Conservation (phyloP, 2,797 vertebrate species). For the Pangasius sanitwongsei region DNA sequence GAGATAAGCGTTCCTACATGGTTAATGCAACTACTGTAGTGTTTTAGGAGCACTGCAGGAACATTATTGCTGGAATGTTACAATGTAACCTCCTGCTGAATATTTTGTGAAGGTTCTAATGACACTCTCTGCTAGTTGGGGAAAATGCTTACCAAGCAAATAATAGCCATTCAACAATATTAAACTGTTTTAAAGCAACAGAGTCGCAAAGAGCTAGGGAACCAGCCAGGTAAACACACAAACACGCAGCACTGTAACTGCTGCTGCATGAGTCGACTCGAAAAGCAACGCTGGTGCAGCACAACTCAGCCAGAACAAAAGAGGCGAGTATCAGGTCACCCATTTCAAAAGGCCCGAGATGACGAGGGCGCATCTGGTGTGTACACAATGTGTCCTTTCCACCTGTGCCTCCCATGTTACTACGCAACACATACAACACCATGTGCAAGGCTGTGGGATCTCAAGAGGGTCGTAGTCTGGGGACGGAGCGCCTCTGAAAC, state of each 20-base stretch:
- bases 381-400: constrained; percentile 24
- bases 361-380: constrained; percentile 24
- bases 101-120: background rate
- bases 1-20: background rate
- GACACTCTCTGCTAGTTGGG: background rate
- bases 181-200: background rate
- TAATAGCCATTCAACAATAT: background rate
- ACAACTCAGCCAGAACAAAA: background rate
- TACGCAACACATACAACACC: constrained; percentile 27
- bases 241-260: background rate
- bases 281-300: background rate
- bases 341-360: constrained; percentile 1
- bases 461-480: constrained; percentile 5
- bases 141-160: background rate
- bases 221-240: background rate
- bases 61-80: background rate
- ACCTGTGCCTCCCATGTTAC: constrained; percentile 40
- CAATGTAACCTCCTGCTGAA: background rate
- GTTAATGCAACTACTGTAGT: background rate
- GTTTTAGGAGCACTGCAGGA: no score
- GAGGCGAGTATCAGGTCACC: background rate
- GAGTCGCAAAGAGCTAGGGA: background rate
- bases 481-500: background rate
- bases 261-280: background rate
- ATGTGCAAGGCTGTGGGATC: constrained; percentile 41